Conservation (phyloP, 2,113 vertebrate genomes). For the Spea bombifrons region DNA sequence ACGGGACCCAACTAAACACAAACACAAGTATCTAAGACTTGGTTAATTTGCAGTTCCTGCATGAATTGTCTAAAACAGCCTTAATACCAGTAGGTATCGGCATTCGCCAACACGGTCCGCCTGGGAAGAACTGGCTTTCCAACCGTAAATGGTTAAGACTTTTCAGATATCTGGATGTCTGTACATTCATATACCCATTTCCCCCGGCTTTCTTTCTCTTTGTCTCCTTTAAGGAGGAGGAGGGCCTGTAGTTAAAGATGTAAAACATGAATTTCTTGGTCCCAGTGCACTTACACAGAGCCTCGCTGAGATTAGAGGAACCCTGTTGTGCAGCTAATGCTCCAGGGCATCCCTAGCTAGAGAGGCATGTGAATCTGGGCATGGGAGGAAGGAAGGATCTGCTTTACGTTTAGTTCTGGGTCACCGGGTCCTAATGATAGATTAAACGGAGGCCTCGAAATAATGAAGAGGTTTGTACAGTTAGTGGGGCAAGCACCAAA, state of each 20-base stretch:
- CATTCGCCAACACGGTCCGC: no score
- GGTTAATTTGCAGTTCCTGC: no score
- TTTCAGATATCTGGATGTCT: slow-evolving; percentile 16
- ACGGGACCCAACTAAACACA: no score
- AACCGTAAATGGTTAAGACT: slow-evolving; percentile 16
- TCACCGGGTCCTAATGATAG: slow-evolving; percentile 83
- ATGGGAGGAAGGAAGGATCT: slow-evolving; percentile 85
- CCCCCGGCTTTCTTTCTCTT: slow-evolving; percentile 19
- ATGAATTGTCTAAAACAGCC: no score
- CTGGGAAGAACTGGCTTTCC: neutral
- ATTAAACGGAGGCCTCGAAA: slow-evolving; percentile 78
- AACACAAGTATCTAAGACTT: no score
- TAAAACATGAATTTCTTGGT: slow-evolving; percentile 80
- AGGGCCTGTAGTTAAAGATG: slow-evolving; percentile 70
- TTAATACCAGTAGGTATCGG: no score
- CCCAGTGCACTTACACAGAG: slow-evolving; percentile 77
- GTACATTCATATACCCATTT: slow-evolving; percentile 42
- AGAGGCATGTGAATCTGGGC: slow-evolving; percentile 81
- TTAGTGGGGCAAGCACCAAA: slow-evolving; percentile 79
- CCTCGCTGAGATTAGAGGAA: slow-evolving; percentile 82
- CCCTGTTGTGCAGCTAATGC: slow-evolving; percentile 81
- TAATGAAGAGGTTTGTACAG: slow-evolving; percentile 78
- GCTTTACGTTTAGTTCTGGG: slow-evolving; percentile 84
- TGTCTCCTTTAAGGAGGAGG: slow-evolving; percentile 42
- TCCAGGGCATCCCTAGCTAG: slow-evolving; percentile 77